Percentiles rank a stretch among this genome's conserved stretches.
Conservation (phyloP, 2,888 invertebrate species). For the Archips xylosteana region DNA sequence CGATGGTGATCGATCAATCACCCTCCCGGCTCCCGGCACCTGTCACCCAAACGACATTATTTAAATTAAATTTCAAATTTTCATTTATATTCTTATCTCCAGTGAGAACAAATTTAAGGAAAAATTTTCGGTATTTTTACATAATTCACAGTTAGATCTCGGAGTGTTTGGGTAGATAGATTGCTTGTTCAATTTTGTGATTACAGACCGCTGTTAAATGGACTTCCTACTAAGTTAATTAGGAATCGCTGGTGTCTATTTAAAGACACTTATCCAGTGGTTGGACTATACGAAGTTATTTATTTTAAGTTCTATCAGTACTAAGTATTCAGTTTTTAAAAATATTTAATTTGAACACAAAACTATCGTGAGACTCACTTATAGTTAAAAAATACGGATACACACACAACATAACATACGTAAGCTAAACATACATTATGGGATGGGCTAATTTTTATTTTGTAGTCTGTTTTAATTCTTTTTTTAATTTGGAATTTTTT, state of each 20-base stretch:
- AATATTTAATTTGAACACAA: too few relatives aligned
- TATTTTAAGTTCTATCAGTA: too few relatives aligned
- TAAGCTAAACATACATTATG: too few relatives aligned
- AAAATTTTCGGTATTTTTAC: constrained; percentile 24
- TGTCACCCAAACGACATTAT: constrained; percentile 52
- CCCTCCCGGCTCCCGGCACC: constrained; percentile 44
- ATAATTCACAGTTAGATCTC: constrained; percentile 15
- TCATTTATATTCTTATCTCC: constrained; percentile 41
- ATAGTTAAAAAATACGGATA: too few relatives aligned
- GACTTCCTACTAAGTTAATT: constrained; percentile 9
- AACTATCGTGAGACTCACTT: too few relatives aligned
- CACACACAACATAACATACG: too few relatives aligned
- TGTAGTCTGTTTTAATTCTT: too few relatives aligned
- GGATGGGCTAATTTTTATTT: too few relatives aligned
- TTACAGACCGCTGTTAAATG: background rate
- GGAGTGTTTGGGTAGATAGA: constrained; percentile 9
- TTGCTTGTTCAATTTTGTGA: constrained; percentile 16
- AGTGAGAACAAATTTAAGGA: constrained; percentile 23
- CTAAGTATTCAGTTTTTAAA: too few relatives aligned
- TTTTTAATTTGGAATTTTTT: too few relatives aligned
- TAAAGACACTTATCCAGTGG: background rate
- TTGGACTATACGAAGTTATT: background rate
- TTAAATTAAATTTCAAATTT: constrained; percentile 58
- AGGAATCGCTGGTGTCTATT: background rate
- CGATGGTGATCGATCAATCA: constrained; percentile 47